phyloP scores from a whole-genome alignment of 2,888 invertebrate species.

The Phytoseiulus persimilis region DNA sequence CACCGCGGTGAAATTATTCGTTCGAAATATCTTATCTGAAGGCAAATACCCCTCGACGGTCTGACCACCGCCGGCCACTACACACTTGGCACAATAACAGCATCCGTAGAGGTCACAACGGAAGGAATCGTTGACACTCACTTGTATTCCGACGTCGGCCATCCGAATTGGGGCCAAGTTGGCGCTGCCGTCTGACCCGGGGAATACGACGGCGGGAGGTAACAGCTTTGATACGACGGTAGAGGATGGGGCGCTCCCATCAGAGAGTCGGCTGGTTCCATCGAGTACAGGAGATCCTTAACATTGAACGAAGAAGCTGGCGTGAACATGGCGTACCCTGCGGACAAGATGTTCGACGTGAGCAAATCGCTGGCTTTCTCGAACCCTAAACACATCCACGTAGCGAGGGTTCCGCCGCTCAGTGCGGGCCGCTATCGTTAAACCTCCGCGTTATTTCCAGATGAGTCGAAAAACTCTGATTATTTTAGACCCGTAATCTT shows the following conservation, averaged over 20 bases:
- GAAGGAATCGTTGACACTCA: background rate
- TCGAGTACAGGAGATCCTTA: constrained; percentile 27
- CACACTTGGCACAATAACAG: too few relatives aligned
- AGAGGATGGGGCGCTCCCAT: constrained; percentile 18
- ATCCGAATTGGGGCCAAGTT: constrained; percentile 11
- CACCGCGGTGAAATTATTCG: too few relatives aligned
- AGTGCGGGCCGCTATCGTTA: background rate
- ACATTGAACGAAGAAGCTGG: constrained; percentile 36
- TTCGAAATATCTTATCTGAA: too few relatives aligned
- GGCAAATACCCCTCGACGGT: too few relatives aligned
- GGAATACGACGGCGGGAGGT: background rate
- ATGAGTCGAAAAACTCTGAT: background rate
- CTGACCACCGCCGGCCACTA: too few relatives aligned
- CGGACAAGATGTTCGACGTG: background rate
- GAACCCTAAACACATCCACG: background rate
- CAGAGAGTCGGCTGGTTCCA: constrained; percentile 19
- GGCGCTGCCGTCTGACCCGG: constrained; percentile 21
- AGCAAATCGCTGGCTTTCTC: background rate
- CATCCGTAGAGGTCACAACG: too few relatives aligned
- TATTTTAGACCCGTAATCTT: background rate
- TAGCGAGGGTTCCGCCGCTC: background rate
- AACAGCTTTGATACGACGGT: constrained; percentile 20
- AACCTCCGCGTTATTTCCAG: background rate
- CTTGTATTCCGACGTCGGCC: constrained; percentile 32
- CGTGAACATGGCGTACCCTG: constrained; percentile 27